Conservation (phyloP, 1,140 invertebrate genomes). For the Drosophila malerkotliana region DNA sequence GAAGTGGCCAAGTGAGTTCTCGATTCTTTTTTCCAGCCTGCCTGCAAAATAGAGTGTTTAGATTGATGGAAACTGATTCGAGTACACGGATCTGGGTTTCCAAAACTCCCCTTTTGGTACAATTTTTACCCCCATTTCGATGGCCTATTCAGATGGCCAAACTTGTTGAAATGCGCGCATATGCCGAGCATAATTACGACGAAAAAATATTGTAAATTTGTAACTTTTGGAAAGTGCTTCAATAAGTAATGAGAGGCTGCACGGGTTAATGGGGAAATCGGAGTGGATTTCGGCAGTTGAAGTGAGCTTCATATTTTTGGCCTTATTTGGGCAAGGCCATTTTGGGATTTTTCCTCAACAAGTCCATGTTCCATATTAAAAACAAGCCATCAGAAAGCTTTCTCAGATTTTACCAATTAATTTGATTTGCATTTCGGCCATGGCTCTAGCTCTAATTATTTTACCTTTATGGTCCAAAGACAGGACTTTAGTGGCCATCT, state of each 20-base stretch:
- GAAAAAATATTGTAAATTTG: slow-evolving; percentile 56
- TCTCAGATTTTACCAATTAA: not conserved
- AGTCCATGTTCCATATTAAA: slow-evolving; percentile 16
- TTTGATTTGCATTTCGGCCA: not conserved
- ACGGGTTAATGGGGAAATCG: slow-evolving; percentile 19
- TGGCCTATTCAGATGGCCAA: slow-evolving; percentile 39
- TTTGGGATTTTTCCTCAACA: slow-evolving; percentile 19
- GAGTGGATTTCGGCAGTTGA: slow-evolving; percentile 12
- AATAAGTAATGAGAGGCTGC: slow-evolving; percentile 68
- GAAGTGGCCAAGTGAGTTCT: slow-evolving; percentile 62
- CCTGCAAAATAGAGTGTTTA: slow-evolving; percentile 45
- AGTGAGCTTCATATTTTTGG: slow-evolving; percentile 52
- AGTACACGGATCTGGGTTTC: no score
- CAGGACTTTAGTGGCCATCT: slow-evolving; percentile 7
- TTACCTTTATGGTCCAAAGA: not conserved
- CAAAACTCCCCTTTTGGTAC: slow-evolving; percentile 12
- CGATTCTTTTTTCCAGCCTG: slow-evolving; percentile 26
- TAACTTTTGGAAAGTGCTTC: slow-evolving; percentile 71
- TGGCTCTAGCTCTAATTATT: slow-evolving; percentile 4
- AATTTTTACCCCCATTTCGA: slow-evolving; percentile 69
- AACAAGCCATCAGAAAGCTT: not conserved
- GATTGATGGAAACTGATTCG: slow-evolving; percentile 46
- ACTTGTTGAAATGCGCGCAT: slow-evolving; percentile 72
- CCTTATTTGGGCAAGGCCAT: slow-evolving; percentile 49
- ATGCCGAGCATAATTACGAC: slow-evolving; percentile 70